These are phyloP conservation scores for Diaprepes abbreviatus DNA, from an alignment of 2,888 invertebrate species.

Conservation along the genomic window DNA sequence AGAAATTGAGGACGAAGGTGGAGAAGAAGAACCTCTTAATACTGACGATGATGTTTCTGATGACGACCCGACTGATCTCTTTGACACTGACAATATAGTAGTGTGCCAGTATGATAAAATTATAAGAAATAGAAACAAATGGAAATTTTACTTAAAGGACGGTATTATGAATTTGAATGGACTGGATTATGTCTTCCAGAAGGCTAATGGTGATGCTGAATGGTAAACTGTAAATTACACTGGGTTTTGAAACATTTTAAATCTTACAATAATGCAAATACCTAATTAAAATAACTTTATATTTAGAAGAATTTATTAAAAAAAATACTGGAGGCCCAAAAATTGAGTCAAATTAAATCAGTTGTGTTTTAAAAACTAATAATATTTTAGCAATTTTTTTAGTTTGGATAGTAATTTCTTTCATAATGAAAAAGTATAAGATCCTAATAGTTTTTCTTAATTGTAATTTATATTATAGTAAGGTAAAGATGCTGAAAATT, in stretches of 20 bases:
- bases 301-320: too few species aligned
- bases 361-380: too few species aligned
- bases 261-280: constrained; percentile 7
- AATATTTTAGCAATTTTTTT: too few species aligned
- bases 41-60: constrained; percentile 98
- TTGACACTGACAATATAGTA: constrained; percentile 99
- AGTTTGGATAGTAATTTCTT: too few species aligned
- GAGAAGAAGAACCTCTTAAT: constrained; percentile 84
- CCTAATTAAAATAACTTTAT: not conserved
- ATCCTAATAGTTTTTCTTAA: too few species aligned
- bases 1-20: constrained; percentile 66
- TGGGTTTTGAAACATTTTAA: constrained; percentile 15
- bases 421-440: too few species aligned
- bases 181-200: constrained; percentile 98
- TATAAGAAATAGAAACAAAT: constrained; percentile 93
- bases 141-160: constrained; percentile 99
- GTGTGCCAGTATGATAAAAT: constrained; percentile 99
- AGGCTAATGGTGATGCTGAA: constrained; percentile 98
- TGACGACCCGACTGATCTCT: constrained; percentile 93
- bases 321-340: too few species aligned
- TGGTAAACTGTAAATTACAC: constrained; percentile 76
- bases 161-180: constrained; percentile 99
- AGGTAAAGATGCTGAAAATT: too few species aligned
- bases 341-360: too few species aligned
- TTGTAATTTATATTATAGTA: too few species aligned